Conservation (phyloP, 2,888 invertebrate species). For the Thalpophila matura region DNA sequence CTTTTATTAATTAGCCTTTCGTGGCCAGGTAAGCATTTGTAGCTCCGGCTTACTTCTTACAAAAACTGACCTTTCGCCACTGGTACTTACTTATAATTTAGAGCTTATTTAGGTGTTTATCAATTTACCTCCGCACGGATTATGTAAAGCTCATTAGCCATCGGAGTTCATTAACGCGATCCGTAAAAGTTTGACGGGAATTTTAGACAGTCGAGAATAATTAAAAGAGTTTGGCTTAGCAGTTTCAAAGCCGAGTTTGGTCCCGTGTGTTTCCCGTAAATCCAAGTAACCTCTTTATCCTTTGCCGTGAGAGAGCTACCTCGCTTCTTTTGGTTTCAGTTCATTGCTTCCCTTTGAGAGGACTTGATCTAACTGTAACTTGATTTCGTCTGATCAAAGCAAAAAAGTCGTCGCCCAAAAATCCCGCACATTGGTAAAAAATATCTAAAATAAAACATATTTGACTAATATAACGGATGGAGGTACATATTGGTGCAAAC, state of each 20-base stretch:
- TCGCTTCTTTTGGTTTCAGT: constrained; percentile 63
- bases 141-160: constrained; percentile 73
- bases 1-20: too few relatives aligned
- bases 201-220: constrained; percentile 74
- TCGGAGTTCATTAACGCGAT: constrained; percentile 73
- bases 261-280: constrained; percentile 64
- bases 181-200: constrained; percentile 68
- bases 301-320: constrained; percentile 47
- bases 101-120: constrained; percentile 46
- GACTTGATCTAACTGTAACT: constrained; percentile 64
- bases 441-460: constrained; percentile 28
- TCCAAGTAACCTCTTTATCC: constrained; percentile 67
- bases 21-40: too few relatives aligned
- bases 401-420: constrained; percentile 37
- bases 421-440: constrained; percentile 27
- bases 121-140: constrained; percentile 61
- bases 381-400: constrained; percentile 60
- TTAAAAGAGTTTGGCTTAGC: constrained; percentile 78
- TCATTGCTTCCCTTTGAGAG: constrained; percentile 63
- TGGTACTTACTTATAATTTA: too few relatives aligned
- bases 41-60: too few relatives aligned
- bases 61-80: too few relatives aligned
- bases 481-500: constrained; percentile 2
- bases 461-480: constrained; percentile 3
- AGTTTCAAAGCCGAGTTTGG: constrained; percentile 73